Evolutionary conservation across 2,797 vertebrate genomes (phyloP), one percentile per base, ranked within the genome.

Genomic region (Adrianichthys oophorus): DNA sequence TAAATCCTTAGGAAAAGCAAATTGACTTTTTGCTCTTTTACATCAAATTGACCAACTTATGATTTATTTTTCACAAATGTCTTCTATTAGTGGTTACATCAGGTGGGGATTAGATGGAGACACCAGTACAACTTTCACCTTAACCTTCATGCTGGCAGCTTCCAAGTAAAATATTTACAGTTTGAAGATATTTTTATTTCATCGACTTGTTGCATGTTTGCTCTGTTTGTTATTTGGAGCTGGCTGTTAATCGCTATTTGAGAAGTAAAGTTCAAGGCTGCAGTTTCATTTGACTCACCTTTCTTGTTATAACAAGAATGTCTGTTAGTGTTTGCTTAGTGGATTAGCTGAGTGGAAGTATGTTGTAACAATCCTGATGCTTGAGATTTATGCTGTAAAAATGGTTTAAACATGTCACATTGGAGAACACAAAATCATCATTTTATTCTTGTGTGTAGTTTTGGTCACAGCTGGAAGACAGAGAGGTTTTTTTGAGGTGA

Each of bases 241-340:
- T 49, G 42, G 67, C 65, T 52, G 58, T 83, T 46, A 56, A 43
- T 48, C 26, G 48, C 56, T 51, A 47, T 72, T 69, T 56, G 67
- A 52, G 59, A 76, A 74, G 53, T 83, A 84, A 84, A 84, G 85
- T 78, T 85, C 87, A 89, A 89, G 86, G 83, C 62, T 79, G 53
- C 41, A 4, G 1, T 18, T 53, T n/a, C 45, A 55, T 68, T 71
- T 72, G 47, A 56, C 65, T 73, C 62, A 41, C 50, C 46, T 73
- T 50, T 65, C 46, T 52, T 52, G 59, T 79, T 51, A 71, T 62
- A 53, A 48, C 47, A 48, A 55, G 41, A 62, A 6, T 29, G 51
- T 50, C 52, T 40, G 13, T 41, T 24, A 7, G 46, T 24, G 48
- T 72, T 62, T 49, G 56, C 52, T 44, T 17, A 1, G 17, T 15